Conservation (phyloP, 2,797 vertebrate species). For the Alectoris magna region DNA sequence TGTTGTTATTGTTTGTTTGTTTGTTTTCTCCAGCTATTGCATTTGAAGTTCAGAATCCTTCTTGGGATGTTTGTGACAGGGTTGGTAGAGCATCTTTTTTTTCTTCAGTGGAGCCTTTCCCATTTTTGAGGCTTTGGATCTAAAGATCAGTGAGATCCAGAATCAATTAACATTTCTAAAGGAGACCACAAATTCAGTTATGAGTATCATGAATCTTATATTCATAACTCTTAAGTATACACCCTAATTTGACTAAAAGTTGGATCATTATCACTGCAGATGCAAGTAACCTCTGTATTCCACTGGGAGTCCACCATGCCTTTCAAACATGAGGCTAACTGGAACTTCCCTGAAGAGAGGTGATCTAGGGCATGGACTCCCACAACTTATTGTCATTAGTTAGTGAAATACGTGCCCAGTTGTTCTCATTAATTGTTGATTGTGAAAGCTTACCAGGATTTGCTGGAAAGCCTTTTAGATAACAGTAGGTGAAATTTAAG, state of each 20-base stretch:
- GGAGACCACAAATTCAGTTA: background rate
- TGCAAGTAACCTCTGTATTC: background rate
- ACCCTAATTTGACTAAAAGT: background rate
- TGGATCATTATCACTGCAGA: background rate
- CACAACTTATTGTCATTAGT: background rate
- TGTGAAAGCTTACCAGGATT: background rate
- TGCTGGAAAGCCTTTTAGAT: background rate
- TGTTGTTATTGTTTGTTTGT: background rate
- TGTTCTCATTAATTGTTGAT: background rate
- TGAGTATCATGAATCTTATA: background rate
- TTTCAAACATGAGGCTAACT: background rate
- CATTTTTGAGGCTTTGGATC: background rate
- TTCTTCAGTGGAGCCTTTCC: background rate
- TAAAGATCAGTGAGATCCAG: background rate
- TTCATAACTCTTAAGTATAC: background rate
- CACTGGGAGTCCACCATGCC: background rate
- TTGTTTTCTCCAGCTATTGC: background rate
- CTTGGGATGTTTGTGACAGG: background rate
- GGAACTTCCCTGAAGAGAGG: background rate
- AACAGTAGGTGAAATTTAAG: background rate
- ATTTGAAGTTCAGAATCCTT: background rate
- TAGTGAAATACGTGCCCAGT: background rate
- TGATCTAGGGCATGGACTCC: background rate
- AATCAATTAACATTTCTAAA: background rate
- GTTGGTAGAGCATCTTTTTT: background rate